Conservation (phyloP, 1,140 invertebrate species). For the Heliothis virescens region DNA sequence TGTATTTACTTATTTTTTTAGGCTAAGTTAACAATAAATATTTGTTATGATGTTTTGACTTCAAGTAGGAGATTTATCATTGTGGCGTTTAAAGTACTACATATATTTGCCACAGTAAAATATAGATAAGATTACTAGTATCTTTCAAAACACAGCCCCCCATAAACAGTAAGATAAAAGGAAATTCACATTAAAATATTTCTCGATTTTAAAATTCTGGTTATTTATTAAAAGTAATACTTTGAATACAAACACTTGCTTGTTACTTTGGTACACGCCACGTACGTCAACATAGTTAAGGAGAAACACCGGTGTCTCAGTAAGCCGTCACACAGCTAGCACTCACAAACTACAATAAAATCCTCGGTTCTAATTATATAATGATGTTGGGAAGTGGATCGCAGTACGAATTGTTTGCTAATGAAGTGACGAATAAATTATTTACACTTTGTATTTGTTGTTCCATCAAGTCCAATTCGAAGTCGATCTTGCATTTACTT, state of each 20-base stretch:
- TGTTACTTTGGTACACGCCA: slow-evolving; percentile 1
- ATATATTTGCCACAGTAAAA: no score
- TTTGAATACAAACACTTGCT: neutral
- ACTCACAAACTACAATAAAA: slow-evolving; percentile 5
- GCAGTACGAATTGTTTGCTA: slow-evolving; percentile 35
- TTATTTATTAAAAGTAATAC: no score
- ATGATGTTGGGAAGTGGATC: slow-evolving; percentile 24
- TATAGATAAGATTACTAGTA: no score
- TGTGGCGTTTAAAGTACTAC: no score
- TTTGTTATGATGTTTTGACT: no score
- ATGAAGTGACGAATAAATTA: slow-evolving; percentile 51
- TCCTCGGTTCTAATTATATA: neutral
- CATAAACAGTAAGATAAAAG: no score
- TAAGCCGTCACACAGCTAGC: slow-evolving; percentile 7
- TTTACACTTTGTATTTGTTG: slow-evolving; percentile 35
- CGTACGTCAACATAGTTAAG: slow-evolving; percentile 1
- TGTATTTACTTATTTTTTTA: no score
- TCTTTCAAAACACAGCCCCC: no score
- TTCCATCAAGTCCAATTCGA: slow-evolving; percentile 48
- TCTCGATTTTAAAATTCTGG: no score
- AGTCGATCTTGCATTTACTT: slow-evolving; percentile 57
- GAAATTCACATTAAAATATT: no score
- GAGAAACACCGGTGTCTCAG: neutral
- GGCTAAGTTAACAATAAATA: no score
- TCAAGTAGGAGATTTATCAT: no score